phyloP scores from a whole-genome alignment of 2,888 invertebrate species.

The Congeria kusceri region DNA sequence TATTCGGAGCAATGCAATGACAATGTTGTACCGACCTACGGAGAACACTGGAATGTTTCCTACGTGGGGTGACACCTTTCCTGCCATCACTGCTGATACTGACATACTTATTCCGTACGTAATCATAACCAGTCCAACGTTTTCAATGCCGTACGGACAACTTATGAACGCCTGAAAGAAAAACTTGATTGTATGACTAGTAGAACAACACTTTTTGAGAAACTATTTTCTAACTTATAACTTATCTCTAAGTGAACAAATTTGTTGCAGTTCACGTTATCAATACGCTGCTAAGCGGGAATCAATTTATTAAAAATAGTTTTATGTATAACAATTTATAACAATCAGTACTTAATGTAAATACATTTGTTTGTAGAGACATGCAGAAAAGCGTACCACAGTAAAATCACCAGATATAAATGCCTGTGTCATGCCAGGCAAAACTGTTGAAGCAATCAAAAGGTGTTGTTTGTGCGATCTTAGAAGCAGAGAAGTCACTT shows the following conservation, averaged over 20 bases:
- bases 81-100: slow-evolving; percentile 7
- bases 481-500: too few relatives aligned
- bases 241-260: too few relatives aligned
- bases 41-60: background rate
- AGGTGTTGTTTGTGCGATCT: background rate
- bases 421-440: background rate
- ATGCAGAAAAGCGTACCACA: background rate
- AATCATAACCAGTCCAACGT: slow-evolving; percentile 24
- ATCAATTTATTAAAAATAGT: too few relatives aligned
- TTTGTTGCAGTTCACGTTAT: background rate
- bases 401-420: background rate
- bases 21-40: too few relatives aligned
- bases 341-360: too few relatives aligned
- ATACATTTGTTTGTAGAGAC: too few relatives aligned
- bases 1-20: too few relatives aligned
- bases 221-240: too few relatives aligned
- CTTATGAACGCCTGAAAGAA: slow-evolving; percentile 23
- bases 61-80: slow-evolving; percentile 15
- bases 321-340: too few relatives aligned
- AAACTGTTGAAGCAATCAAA: background rate
- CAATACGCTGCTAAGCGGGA: too few relatives aligned
- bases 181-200: background rate
- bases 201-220: too few relatives aligned
- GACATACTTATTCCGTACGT: slow-evolving; percentile 15
- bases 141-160: slow-evolving; percentile 24